Evolutionary conservation across 2,888 invertebrate species (phyloP), one percentile per base, ranked within the genome.

Genomic region (Drosophila demipolita): DNA sequence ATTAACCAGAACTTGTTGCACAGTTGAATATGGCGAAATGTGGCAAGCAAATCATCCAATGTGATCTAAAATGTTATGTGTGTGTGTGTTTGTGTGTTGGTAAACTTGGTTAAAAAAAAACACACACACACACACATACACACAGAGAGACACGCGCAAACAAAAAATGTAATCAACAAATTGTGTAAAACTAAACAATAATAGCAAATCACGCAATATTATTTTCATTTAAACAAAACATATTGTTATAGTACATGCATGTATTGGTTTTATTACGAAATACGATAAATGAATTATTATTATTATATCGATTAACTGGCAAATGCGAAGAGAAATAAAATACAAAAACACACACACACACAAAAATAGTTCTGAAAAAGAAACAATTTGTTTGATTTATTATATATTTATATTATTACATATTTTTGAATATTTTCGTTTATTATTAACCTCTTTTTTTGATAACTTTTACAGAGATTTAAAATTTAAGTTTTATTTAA

Each of bases 281-380:
- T 84, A 85, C 74, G 73, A 91, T 93, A 93, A 92, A 61, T 74
- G 62, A 33, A 90, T 78, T 82, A 90, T 78, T 82, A 90, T 78
- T 81, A 90, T 77, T 82, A 89, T 81, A 79, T 73, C 55, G 72
- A 87, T 80, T 66, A 76, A 74, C 68, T 77, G 67, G 74, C 69
- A 76, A 66, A 73, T 78, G 76, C 73, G 72, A 73, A 67, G 59
- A 66, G 57, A 80, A 86, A 80, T 69, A 83, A 66, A 75, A 80
- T 69, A 83, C 70, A 83, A 62, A 76, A 63, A 66, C 72, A 83
- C 50, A 62, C 58, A 62, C 58, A 69, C 60, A 79, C 60, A 67
- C 63, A 70, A 82, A 45, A 71, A 78, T 48, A 67, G 54, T 86
- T 83, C 59, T 84, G 68, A 74, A 75, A 80, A 66, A 66, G 55